Base-by-base conservation (phyloP, 2,797 vertebrate species). In the Megalops cyprinoides region DNA sequence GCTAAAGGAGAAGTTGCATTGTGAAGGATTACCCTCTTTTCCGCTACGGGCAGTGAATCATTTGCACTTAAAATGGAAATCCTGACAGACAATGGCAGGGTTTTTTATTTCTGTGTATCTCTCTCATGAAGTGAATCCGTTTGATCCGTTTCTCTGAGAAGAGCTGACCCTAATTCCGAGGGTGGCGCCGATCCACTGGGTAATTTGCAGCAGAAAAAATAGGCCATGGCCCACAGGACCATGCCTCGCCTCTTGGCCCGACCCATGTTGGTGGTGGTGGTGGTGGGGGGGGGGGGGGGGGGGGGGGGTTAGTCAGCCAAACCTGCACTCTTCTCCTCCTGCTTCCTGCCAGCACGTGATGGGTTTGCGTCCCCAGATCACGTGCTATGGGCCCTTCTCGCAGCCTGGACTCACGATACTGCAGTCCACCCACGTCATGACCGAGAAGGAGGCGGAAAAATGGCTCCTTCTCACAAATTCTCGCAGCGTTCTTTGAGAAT, bases 131-230 rank as follows among this genome's bases (percentile, higher is more conserved):
- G 84, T 53, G 76, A 81, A 55, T 79, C 58, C 76, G 81, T 81
- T 84, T 85, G 85, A 86, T 83, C 78, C 69, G 81, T 65, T 46
- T 73, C 28, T 82, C 82, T 76, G 85, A 88, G 86, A 87, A 82
- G 79, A 78, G 77, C 75, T 87, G 87, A 88, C 90, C 90, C 74
- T 87, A 87, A 89, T 89, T 90, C 86, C 81, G 82, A 55, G 77
- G 84, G 78, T 31, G 46, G 81, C 83, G 87, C 84, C 85, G 88
- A 87, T 89, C 90, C 86, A 90, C 84, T 53, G 81, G 77, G 83
- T 89, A 89, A 90, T 86, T 89, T 87, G 79, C 80, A 88, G 81
- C 86, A 78, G 83, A 81, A 81, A 85, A 92, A 89, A 88, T 86
- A 87, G 89, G 86, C 84, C 85, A 77, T 88, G 75, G 84, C 86